Conservation (phyloP, 2,797 vertebrate genomes). For the Etheostoma perlongum region DNA sequence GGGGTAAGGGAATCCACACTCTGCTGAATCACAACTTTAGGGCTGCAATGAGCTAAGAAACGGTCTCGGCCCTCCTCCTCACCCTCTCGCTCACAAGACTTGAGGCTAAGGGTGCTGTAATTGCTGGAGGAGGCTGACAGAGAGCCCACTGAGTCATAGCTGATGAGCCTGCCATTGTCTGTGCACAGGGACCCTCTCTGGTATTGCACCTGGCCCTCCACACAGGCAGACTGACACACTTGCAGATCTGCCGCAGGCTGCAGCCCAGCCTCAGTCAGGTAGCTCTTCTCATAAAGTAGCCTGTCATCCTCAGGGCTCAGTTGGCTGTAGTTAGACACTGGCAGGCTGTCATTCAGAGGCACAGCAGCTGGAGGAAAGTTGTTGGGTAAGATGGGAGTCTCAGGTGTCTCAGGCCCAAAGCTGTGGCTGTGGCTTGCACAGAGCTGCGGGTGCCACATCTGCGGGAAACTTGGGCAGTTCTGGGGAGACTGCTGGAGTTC, state of each 20-base stretch:
- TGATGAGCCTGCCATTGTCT: constrained; percentile 95
- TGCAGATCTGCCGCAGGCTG: constrained; percentile 94
- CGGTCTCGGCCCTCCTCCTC: constrained; percentile 96
- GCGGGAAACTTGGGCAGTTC: constrained; percentile 89
- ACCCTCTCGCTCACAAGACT: constrained; percentile 95
- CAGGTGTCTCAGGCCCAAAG: constrained; percentile 87
- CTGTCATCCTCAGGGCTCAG: constrained; percentile 90
- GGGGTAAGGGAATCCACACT: constrained; percentile 97
- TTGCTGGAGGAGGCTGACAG: constrained; percentile 96
- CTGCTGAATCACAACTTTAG: constrained; percentile 98
- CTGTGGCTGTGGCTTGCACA: constrained; percentile 82
- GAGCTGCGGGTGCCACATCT: constrained; percentile 90
- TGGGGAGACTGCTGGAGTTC: constrained; percentile 96
- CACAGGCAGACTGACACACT: constrained; percentile 92
- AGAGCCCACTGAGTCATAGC: constrained; percentile 97
- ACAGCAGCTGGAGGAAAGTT: constrained; percentile 86
- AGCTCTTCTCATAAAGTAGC: constrained; percentile 95
- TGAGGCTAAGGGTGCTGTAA: constrained; percentile 97
- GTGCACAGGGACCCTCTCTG: constrained; percentile 93
- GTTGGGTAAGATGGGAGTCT: constrained; percentile 87
- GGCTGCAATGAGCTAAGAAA: constrained; percentile 98
- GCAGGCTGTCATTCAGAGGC: constrained; percentile 87
- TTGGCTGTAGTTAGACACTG: constrained; percentile 90
- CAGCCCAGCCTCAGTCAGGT: constrained; percentile 88
- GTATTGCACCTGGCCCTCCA: constrained; percentile 95